Evolutionary conservation across 1,140 invertebrate species (phyloP), one percentile per base, ranked within the genome.

Genomic region (Apis cerana): DNA sequence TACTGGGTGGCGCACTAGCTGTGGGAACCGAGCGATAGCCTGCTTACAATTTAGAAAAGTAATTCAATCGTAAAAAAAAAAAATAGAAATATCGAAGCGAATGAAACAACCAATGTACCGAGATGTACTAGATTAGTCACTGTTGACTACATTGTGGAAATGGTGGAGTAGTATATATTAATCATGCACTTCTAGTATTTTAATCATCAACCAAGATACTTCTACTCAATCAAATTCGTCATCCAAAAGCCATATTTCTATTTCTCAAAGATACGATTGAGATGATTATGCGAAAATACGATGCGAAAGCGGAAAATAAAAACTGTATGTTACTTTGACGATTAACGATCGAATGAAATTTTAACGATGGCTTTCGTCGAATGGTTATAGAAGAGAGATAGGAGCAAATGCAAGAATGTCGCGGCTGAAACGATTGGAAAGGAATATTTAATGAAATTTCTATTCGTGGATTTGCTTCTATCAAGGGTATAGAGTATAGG

Each of bases 1-100:
- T 94, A 91, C 94, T 95, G 92, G 95, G 95, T 93, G 95, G 95
- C 90, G 95, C 96, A 94, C 95, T 95, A 94, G 95, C 96, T 96
- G 93, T 93, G 92, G 93, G 93, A 94, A 94, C 92, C 93, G 92
- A 94, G 92, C 90, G 93, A 94, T 94, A 94, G 91, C 93, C 93
- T 94, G 93, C 90, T 93, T 94, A 93, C 93, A 92, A 89, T 92
- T 92, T 91, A 91, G 85, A 92, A 91, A 92, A 82, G 92, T 76
- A 76, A 43, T 89, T 80, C 77, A 80, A 85, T 85, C 80, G 85
- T 85, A 72, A 84, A 90, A 88, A 64, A 17, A 64, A 17, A 43
- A 7, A 33, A 33, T 2, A 43, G 48, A 90, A 84, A 84, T 72
- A 77, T 65, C 50, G 48, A 87, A 89, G 67, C 59, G 62, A 80